Percentiles rank a stretch among this genome's conserved stretches.
Evolutionary conservation across 2,113 vertebrate species (phyloP).

Genomic region (Chascanopsetta lugubris): DNA sequence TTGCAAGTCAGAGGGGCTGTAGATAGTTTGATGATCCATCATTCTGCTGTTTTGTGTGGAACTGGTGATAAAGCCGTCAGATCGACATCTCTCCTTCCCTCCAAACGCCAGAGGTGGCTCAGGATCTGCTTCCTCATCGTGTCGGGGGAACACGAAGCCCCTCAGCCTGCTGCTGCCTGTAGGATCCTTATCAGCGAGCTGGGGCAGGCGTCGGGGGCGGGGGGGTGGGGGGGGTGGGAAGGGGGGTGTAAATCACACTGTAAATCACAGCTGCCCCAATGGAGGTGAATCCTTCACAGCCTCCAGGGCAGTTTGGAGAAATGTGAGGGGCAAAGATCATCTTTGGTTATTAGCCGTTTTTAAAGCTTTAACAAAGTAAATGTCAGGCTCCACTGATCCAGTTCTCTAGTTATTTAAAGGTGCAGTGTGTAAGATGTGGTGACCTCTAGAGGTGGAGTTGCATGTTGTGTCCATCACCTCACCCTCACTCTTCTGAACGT

Average conservation of each 20-base stretch:
- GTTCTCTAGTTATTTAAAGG: too few relatives aligned
- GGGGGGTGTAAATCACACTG: too few relatives aligned
- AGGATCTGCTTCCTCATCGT: not conserved
- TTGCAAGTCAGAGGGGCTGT: not conserved
- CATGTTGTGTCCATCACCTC: too few relatives aligned
- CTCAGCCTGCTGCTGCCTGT: slow-evolving; percentile 32
- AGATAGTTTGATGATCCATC: not conserved
- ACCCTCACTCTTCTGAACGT: too few relatives aligned
- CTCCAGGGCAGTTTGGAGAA: not conserved
- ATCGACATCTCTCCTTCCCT: not conserved
- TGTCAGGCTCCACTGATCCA: too few relatives aligned
- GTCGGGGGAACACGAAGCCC: not conserved
- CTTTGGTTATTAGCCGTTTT: not conserved
- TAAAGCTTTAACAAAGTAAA: too few relatives aligned
- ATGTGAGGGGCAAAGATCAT: not conserved
- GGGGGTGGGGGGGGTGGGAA: too few relatives aligned
- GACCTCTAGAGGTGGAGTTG: too few relatives aligned
- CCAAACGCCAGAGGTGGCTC: not conserved
- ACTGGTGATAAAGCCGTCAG: not conserved
- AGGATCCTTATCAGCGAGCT: slow-evolving; percentile 42
- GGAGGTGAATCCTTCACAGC: not conserved
- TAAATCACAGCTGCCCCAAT: slow-evolving; percentile 34
- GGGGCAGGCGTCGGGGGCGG: not conserved
- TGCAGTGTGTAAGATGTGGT: too few relatives aligned
- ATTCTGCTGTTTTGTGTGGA: not conserved